Evolutionary conservation across 1,140 invertebrate genomes (phyloP), one percentile per base, ranked within the genome.

Genomic region (Drosophila insularis): DNA sequence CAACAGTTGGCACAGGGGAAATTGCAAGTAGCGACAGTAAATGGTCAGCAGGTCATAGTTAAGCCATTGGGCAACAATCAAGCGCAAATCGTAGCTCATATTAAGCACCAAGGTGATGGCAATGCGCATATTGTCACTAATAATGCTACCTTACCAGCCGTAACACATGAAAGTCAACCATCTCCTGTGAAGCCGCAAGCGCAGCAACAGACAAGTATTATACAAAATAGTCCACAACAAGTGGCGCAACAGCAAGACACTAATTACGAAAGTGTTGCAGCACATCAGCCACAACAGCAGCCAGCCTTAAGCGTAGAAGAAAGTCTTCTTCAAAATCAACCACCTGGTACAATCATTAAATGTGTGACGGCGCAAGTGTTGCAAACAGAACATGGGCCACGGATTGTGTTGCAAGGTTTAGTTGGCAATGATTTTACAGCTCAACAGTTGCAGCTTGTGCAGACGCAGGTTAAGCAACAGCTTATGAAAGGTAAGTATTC

Each of bases 401-500:
- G 96, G 65, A 97, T 98, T 71, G 96, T 97, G 4, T 85, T 97
- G 14, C 96, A 97, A 90, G 96, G 96, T 4, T 91, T 97, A 4
- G 95, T 96, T 68, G 96, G 96, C 0, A 95, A 96, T 55, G 95
- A 96, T 71, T 95, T 97, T 68, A 96, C 96, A 0, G 95, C 94
- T 1, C 95, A 96, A 68, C 96, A 97, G 91, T 82, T 97, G 56
- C 94, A 95, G 0, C 93, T 96, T 67, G 96, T 97, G 0, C 96
- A 97, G 80, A 95, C 96, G 77, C 96, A 97, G 93, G 96, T 97
- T 1, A 97, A 97, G 92, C 96, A 97, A 81, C 96, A 97, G 89
- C 90, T 97, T 35, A 92, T 97, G 35, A 97, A 97, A 95, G 96
- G 96, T 96, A 90, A 91, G 37, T 59, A 7, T 37, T 55, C 2